These are phyloP conservation scores for Pagrus major DNA, from an alignment of 2,113 vertebrate genomes.

Conservation along the genomic window DNA sequence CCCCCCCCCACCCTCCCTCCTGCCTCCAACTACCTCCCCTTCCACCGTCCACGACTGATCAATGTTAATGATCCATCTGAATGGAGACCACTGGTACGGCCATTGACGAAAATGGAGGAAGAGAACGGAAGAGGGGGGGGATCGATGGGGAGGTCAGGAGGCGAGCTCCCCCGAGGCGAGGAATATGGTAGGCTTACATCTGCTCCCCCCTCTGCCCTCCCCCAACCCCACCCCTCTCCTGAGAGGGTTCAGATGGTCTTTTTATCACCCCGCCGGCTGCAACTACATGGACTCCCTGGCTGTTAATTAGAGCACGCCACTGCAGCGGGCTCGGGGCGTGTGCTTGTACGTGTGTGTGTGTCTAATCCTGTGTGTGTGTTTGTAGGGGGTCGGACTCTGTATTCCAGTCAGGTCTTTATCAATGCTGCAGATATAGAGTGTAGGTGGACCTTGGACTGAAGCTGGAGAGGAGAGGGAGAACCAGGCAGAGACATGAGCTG, in stretches of 20 bases:
- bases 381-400: constrained; percentile 34
- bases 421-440: constrained; percentile 48
- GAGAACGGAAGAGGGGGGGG: constrained; percentile 54
- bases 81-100: constrained; percentile 49
- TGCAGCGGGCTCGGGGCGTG: constrained; percentile 35
- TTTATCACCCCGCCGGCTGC: constrained; percentile 74
- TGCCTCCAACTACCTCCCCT: neutral
- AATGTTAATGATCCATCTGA: constrained; percentile 75
- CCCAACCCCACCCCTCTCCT: constrained; percentile 55
- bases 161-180: constrained; percentile 60
- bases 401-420: constrained; percentile 63
- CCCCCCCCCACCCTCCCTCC: neutral
- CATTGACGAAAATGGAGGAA: constrained; percentile 49
- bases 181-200: constrained; percentile 72
- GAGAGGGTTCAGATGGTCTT: constrained; percentile 80
- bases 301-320: constrained; percentile 75
- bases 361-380: constrained; percentile 11
- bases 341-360: neutral
- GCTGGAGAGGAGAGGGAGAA: constrained; percentile 19
- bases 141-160: constrained; percentile 75
- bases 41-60: constrained; percentile 43
- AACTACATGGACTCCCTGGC: constrained; percentile 70
- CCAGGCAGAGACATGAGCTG: neutral
- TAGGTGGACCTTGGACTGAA: constrained; percentile 47
- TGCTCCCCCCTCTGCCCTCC: constrained; percentile 64